Evolutionary conservation across 2,888 invertebrate species (phyloP).

Genomic region (Drosophila macrothrix): DNA sequence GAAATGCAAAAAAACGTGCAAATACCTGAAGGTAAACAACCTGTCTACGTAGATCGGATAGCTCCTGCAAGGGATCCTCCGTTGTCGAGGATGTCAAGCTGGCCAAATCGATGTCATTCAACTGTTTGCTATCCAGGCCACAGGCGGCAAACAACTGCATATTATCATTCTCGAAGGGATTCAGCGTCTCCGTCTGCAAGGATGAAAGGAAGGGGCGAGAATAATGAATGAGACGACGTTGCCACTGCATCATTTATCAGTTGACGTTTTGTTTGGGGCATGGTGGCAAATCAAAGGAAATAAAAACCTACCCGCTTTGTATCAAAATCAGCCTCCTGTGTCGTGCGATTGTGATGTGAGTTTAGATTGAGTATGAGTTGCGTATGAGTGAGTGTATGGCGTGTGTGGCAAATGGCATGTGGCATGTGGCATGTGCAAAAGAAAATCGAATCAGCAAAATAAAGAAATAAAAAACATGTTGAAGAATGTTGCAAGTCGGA

Average conservation of each 20-base stretch:
- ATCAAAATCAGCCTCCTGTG: slow-evolving; percentile 88
- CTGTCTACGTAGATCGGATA: slow-evolving; percentile 92
- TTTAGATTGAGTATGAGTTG: slow-evolving; percentile 11
- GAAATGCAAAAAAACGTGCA: slow-evolving; percentile 72
- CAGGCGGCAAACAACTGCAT: slow-evolving; percentile 87
- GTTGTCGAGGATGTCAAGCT: slow-evolving; percentile 87
- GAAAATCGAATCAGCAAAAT: slow-evolving; percentile 42
- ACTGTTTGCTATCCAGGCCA: slow-evolving; percentile 86
- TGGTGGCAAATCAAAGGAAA: slow-evolving; percentile 19
- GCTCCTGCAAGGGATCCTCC: slow-evolving; percentile 88
- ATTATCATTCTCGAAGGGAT: slow-evolving; percentile 92
- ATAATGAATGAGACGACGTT: not conserved
- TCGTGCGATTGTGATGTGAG: slow-evolving; percentile 23
- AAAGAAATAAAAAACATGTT: slow-evolving; percentile 10
- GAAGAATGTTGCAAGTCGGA: not conserved
- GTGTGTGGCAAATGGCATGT: slow-evolving; percentile 39
- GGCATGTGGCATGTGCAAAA: slow-evolving; percentile 45
- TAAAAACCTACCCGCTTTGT: slow-evolving; percentile 89
- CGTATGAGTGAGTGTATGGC: slow-evolving; percentile 31
- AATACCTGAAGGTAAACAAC: slow-evolving; percentile 92
- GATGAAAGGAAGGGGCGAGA: not conserved
- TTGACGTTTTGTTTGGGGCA: not conserved
- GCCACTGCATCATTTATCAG: slow-evolving; percentile 20
- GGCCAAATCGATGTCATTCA: slow-evolving; percentile 85
- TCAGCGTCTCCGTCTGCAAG: slow-evolving; percentile 93